phyloP scores from a whole-genome alignment of 2,113 vertebrate genomes.

The Phodopus roborovskii region DNA sequence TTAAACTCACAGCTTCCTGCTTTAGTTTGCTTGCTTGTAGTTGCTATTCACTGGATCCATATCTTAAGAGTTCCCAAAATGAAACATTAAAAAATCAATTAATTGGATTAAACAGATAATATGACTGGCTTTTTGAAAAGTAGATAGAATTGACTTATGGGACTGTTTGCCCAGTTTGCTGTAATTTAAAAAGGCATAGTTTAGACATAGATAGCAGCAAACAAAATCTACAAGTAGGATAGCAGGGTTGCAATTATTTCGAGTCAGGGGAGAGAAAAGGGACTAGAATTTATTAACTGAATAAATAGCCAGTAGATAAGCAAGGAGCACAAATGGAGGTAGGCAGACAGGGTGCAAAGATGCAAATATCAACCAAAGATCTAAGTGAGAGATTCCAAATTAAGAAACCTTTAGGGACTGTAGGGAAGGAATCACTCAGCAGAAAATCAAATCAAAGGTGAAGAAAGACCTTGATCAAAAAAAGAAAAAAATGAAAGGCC shows the following conservation, averaged over 20 bases:
- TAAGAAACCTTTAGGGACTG: background rate
- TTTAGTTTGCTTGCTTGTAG: background rate
- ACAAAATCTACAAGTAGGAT: background rate
- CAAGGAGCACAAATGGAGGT: background rate
- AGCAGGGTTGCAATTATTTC: background rate
- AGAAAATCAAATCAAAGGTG: conserved; percentile 57
- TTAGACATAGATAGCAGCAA: background rate
- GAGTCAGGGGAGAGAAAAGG: background rate
- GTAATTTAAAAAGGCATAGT: background rate
- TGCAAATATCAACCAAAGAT: background rate
- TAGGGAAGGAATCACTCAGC: background rate
- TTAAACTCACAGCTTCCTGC: background rate
- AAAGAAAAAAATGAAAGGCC: conserved; percentile 22
- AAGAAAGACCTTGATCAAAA: conserved; percentile 45
- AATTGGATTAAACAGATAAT: background rate
- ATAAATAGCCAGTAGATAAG: conserved; percentile 14
- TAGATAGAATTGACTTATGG: background rate
- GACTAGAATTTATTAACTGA: background rate
- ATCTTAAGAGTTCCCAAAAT: background rate
- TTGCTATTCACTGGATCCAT: background rate
- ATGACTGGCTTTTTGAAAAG: background rate
- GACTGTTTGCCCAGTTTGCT: background rate
- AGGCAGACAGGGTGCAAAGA: background rate
- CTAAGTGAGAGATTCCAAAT: background rate
- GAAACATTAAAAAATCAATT: background rate